phyloP scores from a whole-genome alignment of 2,888 invertebrate species.

The Cataglyphis altisquamis region DNA sequence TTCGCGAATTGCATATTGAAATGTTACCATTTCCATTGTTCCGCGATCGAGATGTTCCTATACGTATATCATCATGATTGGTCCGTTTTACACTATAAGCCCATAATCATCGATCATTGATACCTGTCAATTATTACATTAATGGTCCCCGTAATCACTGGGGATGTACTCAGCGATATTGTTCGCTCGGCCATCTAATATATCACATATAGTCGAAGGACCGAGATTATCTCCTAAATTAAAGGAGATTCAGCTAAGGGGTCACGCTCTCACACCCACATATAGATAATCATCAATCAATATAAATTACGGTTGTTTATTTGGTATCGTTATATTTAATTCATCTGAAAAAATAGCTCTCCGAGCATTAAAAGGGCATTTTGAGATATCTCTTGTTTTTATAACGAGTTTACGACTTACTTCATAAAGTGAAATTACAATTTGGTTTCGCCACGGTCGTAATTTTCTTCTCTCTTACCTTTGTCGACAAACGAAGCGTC shows the following conservation, averaged over 20 bases:
- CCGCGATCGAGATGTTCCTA: not conserved
- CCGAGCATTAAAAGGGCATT: not conserved
- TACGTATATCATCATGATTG: not conserved
- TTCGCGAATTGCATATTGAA: not conserved
- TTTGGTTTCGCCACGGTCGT: not conserved
- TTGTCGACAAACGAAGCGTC: constrained; percentile 20
- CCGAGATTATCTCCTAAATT: constrained; percentile 21
- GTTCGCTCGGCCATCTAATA: constrained; percentile 27
- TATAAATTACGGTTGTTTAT: not conserved
- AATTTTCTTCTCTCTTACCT: constrained; percentile 9
- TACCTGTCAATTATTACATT: constrained; percentile 43
- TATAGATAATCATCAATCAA: not conserved
- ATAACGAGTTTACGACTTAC: not conserved
- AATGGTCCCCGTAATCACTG: constrained; percentile 23
- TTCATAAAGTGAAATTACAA: constrained; percentile 10
- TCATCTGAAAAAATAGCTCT: not conserved
- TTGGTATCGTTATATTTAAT: not conserved
- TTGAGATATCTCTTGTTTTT: not conserved
- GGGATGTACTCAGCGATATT: constrained; percentile 3
- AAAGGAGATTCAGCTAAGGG: not conserved
- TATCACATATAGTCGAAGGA: constrained; percentile 14
- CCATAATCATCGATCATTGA: constrained; percentile 48
- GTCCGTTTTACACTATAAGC: not conserved
- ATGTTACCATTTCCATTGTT: not conserved
- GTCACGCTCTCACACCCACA: not conserved